These are phyloP conservation scores for Oncorhynchus keta DNA, from an alignment of 2,113 vertebrate species.

Conservation along the genomic window DNA sequence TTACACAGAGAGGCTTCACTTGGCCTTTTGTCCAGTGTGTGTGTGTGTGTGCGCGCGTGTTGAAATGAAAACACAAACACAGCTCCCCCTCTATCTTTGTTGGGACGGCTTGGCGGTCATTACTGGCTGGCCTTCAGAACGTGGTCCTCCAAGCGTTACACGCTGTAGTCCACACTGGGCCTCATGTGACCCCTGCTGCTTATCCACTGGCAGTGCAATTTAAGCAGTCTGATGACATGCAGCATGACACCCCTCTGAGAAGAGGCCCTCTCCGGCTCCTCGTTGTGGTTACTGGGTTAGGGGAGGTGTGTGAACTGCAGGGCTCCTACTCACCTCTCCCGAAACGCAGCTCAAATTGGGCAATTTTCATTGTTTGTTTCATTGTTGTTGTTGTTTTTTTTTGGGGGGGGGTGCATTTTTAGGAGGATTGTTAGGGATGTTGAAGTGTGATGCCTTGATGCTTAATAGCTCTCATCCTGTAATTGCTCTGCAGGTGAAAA, in stretches of 20 bases:
- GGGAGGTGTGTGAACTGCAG: slow-evolving; percentile 37
- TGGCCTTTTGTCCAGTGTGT: slow-evolving; percentile 10
- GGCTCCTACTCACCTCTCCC: slow-evolving; percentile 51
- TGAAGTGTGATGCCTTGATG: slow-evolving; percentile 29
- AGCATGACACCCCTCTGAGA: slow-evolving; percentile 61
- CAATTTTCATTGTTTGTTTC: slow-evolving; percentile 36
- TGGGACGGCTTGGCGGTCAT: slow-evolving; percentile 67
- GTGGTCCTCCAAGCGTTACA: slow-evolving; percentile 70
- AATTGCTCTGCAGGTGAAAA: slow-evolving; percentile 29
- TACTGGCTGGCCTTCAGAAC: slow-evolving; percentile 67
- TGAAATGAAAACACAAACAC: slow-evolving; percentile 54
- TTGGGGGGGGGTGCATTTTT: slow-evolving; percentile 6
- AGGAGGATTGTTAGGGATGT: slow-evolving; percentile 33
- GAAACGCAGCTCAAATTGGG: slow-evolving; percentile 48
- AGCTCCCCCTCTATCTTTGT: slow-evolving; percentile 66
- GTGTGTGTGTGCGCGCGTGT: slow-evolving; percentile 7
- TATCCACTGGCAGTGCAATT: slow-evolving; percentile 75
- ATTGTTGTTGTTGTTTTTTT: neutral
- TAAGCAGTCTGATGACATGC: slow-evolving; percentile 73
- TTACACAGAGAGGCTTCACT: slow-evolving; percentile 33
- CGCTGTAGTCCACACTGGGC: slow-evolving; percentile 65
- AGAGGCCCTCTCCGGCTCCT: slow-evolving; percentile 35
- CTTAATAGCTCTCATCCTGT: slow-evolving; percentile 31
- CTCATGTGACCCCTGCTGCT: slow-evolving; percentile 82
- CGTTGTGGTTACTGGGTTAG: slow-evolving; percentile 12